Base-by-base conservation (phyloP, 2,113 vertebrate species). In the Myrmophylax atrothorax region DNA sequence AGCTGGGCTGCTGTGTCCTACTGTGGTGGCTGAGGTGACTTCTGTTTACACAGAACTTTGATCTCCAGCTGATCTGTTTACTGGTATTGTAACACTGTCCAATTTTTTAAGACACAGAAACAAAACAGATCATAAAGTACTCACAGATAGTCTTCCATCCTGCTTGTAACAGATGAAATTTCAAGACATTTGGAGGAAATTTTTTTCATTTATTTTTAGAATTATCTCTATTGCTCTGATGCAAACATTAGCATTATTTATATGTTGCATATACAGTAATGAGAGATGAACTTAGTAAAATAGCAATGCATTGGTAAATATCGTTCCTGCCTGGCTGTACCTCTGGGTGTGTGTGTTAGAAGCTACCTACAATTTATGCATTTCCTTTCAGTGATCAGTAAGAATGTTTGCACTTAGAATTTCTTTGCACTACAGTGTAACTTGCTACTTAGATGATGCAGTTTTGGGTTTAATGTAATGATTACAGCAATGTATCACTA, bases 1-100 rank as follows among this genome's bases (percentile, higher is more conserved):
- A 18, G 40, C 12, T 0, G 0, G 28, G 60, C 56, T 67, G 60
- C 59, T 72, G 12, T 44, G 14, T 53, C 33, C 18, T 42, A 1
- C 60, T 89, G n/a, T 37, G n/a, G 60, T 42, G 35, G 47, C 29
- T 42, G 38, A 55, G 35, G 29, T 69, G 42, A 23, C 35, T 55
- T 79, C 31, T 75, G 8, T 79, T 93, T 83, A 80, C 14, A 24
- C 4, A n/a, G 63, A 59, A 74, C 72, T 96, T 91, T 90, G 55
- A 85, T 63, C 84, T 88, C 63, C 31, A 60, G 67, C 42, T 35
- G 38, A 69, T 95, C 62, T 52, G 24, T 84, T 69, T 77, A 75
- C 52, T 79, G 38, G 25, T 78, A 62, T 31, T 88, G 29, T 77
- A 66, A 80, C 20, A 24, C 18, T 29, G 14, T 35, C 26, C 25